Evolutionary conservation across 2,888 invertebrate genomes (phyloP).

Genomic region (Melikaiella ostensackeni): DNA sequence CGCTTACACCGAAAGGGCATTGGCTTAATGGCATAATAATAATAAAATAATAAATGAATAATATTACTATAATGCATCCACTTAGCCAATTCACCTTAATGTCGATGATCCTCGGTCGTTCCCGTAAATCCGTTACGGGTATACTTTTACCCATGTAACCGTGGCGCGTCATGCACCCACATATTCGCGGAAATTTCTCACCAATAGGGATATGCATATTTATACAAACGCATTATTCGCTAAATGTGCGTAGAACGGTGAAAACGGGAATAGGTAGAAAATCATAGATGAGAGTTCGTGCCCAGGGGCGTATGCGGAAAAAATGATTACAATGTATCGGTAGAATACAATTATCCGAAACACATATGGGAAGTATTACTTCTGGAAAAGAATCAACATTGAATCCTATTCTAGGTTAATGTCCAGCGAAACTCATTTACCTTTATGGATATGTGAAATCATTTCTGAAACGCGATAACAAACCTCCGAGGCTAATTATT

Average conservation of each 20-base stretch:
- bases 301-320: slow-evolving; percentile 18
- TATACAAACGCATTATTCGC: slow-evolving; percentile 29
- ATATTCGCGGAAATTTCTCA: slow-evolving; percentile 27
- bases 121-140: slow-evolving; percentile 34
- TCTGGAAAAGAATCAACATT: slow-evolving; percentile 28
- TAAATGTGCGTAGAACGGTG: slow-evolving; percentile 19
- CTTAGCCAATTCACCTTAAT: too few species aligned
- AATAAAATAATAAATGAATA: too few species aligned
- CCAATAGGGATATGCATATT: slow-evolving; percentile 20
- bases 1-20: too few species aligned
- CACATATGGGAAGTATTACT: slow-evolving; percentile 31
- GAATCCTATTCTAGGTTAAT: slow-evolving; percentile 23
- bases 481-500: slow-evolving; percentile 12
- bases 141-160: slow-evolving; percentile 28
- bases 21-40: too few species aligned
- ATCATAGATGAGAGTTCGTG: slow-evolving; percentile 20
- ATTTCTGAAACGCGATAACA: slow-evolving; percentile 20
- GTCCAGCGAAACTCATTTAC: slow-evolving; percentile 32
- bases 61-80: too few species aligned
- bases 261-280: slow-evolving; percentile 28
- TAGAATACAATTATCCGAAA: slow-evolving; percentile 27
- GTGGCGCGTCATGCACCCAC: slow-evolving; percentile 15
- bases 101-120: not conserved
- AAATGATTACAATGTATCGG: slow-evolving; percentile 29
- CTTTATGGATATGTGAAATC: slow-evolving; percentile 27